A percentile compares a stretch with the other conserved stretches of the same genome.
phyloP scores from a whole-genome alignment of 2,797 vertebrate genomes.

The Gymnodraco acuticeps region DNA sequence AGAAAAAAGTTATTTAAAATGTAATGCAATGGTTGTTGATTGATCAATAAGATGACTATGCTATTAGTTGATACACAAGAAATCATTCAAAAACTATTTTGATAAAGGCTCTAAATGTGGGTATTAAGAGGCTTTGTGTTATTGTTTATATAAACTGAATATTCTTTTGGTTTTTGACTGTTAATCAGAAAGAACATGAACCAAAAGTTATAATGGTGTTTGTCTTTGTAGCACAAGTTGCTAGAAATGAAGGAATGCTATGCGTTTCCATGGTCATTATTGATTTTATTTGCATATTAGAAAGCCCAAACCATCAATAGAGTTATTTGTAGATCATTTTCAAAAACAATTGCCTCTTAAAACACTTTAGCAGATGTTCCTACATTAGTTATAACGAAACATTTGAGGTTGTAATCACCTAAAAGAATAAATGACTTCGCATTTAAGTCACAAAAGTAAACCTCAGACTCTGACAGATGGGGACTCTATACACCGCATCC shows the following conservation, averaged over 20 bases:
- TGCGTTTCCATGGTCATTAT: background rate
- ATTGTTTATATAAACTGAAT: background rate
- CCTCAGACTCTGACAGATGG: background rate
- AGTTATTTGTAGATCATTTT: background rate
- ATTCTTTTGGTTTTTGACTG: background rate
- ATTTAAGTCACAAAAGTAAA: too few species aligned
- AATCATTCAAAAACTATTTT: background rate
- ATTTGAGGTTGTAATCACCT: too few species aligned
- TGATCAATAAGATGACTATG: background rate
- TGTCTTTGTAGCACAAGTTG: background rate
- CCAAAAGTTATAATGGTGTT: background rate
- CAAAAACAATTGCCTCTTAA: background rate
- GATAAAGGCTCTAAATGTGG: background rate
- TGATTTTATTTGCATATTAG: background rate
- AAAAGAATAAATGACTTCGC: background rate
- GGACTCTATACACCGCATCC: background rate
- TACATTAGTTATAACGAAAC: background rate
- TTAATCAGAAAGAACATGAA: too few species aligned
- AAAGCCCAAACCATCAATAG: background rate
- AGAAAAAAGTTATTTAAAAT: background rate
- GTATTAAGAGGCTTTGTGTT: background rate
- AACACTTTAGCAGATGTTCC: background rate
- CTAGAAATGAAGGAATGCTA: background rate
- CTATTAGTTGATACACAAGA: background rate
- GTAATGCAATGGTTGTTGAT: background rate